A percentile compares a stretch with the other conserved stretches of the same genome.
These are phyloP conservation scores for Platerodrilus igneus DNA, from an alignment of 2,888 invertebrate species.

Conservation along the genomic window DNA sequence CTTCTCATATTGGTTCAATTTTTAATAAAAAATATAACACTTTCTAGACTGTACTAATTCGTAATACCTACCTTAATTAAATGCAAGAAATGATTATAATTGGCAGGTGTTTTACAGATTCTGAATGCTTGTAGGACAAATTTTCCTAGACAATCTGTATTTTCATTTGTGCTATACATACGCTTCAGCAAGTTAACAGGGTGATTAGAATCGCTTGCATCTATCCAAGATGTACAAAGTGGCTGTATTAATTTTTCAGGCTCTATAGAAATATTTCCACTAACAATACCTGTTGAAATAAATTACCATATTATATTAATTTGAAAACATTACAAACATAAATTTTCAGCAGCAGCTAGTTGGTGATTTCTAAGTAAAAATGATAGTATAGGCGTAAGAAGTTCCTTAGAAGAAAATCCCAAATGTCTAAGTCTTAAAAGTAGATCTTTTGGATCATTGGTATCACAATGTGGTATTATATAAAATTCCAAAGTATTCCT, in stretches of 20 bases:
- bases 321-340: conserved; percentile 46
- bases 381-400: conserved; percentile 21
- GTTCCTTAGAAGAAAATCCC: conserved; percentile 40
- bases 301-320: background rate
- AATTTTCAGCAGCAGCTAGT: conserved; percentile 45
- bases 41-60: conserved; percentile 1
- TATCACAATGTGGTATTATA: conserved; percentile 53
- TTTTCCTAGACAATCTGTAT: conserved; percentile 55
- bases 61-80: conserved; percentile 47
- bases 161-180: conserved; percentile 44
- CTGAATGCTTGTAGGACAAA: conserved; percentile 51
- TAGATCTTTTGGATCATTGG: conserved; percentile 49
- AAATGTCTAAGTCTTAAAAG: conserved; percentile 50
- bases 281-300: conserved; percentile 25
- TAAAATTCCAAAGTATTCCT: conserved; percentile 55
- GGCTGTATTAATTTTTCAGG: conserved; percentile 49
- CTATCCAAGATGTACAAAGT: conserved; percentile 49
- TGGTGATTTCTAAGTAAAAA: conserved; percentile 11
- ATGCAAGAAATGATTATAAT: conserved; percentile 45
- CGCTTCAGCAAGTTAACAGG: conserved; percentile 51
- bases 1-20: too few relatives aligned
- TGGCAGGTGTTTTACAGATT: conserved; percentile 46
- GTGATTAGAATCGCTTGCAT: conserved; percentile 48
- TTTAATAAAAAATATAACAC: too few relatives aligned
- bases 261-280: conserved; percentile 49